Evolutionary conservation across 1,140 invertebrate genomes (phyloP).

Genomic region (Drosophila nebulosa): DNA sequence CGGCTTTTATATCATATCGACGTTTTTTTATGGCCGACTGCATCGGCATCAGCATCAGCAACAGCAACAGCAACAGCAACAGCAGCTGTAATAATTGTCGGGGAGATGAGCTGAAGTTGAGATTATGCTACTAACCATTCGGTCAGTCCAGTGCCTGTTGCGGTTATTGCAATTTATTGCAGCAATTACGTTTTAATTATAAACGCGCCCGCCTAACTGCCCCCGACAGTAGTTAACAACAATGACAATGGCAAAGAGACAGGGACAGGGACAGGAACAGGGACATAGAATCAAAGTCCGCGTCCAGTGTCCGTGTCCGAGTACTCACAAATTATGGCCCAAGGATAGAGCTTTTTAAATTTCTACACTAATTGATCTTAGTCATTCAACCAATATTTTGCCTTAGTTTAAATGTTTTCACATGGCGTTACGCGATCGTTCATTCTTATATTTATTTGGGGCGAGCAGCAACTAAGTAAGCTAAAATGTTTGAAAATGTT

Average conservation of each 20-base stretch:
- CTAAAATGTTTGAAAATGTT: background rate
- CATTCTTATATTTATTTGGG: no score
- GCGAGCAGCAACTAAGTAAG: no score
- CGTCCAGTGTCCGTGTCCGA: no score
- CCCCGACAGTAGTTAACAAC: constrained; percentile 31
- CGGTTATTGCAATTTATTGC: constrained; percentile 74
- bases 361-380: background rate
- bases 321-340: constrained; percentile 21
- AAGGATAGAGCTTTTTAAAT: background rate
- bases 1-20: background rate
- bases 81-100: constrained; percentile 57
- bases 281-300: background rate
- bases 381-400: no score
- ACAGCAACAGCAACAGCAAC: constrained; percentile 38
- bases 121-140: constrained; percentile 15
- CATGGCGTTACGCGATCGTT: no score
- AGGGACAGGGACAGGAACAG: background rate
- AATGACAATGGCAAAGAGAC: constrained; percentile 26
- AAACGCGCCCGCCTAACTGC: constrained; percentile 68
- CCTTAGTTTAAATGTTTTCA: no score
- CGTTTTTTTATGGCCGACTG: constrained; percentile 53
- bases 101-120: constrained; percentile 10
- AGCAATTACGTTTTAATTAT: constrained; percentile 77
- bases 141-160: constrained; percentile 57
- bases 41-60: constrained; percentile 26